Base-by-base conservation (phyloP, 2,888 invertebrate species). In the Selenia dentaria region DNA sequence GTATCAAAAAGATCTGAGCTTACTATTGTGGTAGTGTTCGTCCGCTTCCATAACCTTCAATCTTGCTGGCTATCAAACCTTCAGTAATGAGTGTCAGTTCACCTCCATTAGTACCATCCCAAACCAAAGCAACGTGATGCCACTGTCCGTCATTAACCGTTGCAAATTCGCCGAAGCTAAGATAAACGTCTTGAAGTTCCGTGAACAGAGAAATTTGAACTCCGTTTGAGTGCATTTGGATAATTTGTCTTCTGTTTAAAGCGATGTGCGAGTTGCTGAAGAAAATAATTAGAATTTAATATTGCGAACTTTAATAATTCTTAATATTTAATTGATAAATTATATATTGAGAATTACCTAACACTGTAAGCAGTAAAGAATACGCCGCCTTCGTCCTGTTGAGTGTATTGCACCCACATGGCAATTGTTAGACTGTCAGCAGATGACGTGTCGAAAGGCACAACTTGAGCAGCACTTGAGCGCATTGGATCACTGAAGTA, bases 331-430 rank as follows among this genome's bases (percentile, higher is more conserved):
- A 16, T 16, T 3, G 4, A 16, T 16, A 18, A 18, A 26, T 20
- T 42, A 22, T 27, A n/a, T n/a, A 24, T 16, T 16, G 3, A 26
- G 39, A 33, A 57, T 35, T 91, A 95, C 94, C 95, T 94, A 36
- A 98, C 98, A 54, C 95, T 95, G 75, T 98, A 98, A 3, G 98
- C 92, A 0, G 97, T 98, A 70, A 98, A 97, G 93, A 98, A 97
- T 43, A 96, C 96, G 57, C 98, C 98, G 49, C 95, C 96, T 83
- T 97, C 98, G 66, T 97, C 97, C 81, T 94, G 94, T 70, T 95
- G 95, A 0, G 96, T 96, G 70, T 97, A 99, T 78, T 98, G 97
- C 0, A 99, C 97, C 99, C 99, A 99, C 94, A 99, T 93, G 10
- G 96, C 97, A 39, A 99, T 92, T 0, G 98, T 97, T 18, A 99